Base-by-base conservation (phyloP, 2,888 invertebrate species). In the Danaus chrysippus region DNA sequence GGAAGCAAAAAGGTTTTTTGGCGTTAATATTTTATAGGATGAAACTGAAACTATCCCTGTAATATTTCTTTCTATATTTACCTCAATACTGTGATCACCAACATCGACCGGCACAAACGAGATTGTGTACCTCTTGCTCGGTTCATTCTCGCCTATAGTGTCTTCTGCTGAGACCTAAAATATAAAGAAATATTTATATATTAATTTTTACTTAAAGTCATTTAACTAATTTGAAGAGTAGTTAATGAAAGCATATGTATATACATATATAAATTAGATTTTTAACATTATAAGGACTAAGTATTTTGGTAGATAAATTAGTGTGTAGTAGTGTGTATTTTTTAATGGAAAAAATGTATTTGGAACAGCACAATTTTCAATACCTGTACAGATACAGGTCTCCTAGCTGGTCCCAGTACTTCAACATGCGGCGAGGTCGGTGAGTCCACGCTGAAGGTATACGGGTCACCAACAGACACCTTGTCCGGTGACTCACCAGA, bases 11-110 rank as follows among this genome's bases (percentile, higher is more conserved):
- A 34, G 23, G 23, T 34, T 34, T 34, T 34, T 6, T 34, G 3
- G 23, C 23, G 8, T 34, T 34, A 34, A 23, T 23, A 3, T 34
- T 34, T 34, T 1, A 34, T 6, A 6, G 23, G 23, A 34, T 34
- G 3, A 34, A 34, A 34, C 3, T 34, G 23, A 34, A 34, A 6
- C 23, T 34, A 1, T 34, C 6, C 8, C 3, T 34, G 23, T 34
- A 6, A 34, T 34, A 34, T 34, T 5, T 6, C 8, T 34, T 34
- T 34, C 23, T 34, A 43, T 46, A 63, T 90, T 92, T 64, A 95
- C 95, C 91, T 98, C 97, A 55, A 98, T 96, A 69, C 97, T 97
- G 79, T 98, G 97, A 85, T 98, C 98, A 43, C 98, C 97, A 59
- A 98, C 97, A 82, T 97, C 97, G 56, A 95, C 93, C 1, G 97